phyloP scores from a whole-genome alignment of 1,140 invertebrate species.

The Pseudomyrmex dendroicus region DNA sequence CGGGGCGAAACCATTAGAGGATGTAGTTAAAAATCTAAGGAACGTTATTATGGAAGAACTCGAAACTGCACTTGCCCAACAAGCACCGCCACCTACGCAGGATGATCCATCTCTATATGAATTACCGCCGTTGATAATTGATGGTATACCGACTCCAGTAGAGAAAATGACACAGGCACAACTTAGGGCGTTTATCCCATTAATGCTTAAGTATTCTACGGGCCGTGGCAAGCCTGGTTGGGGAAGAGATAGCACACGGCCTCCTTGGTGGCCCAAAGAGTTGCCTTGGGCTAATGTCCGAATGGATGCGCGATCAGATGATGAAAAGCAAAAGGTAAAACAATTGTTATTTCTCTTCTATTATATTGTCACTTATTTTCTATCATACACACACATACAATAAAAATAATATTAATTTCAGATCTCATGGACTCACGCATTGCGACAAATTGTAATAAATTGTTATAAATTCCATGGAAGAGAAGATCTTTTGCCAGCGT shows the following conservation, averaged over 20 bases:
- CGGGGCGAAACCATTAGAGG: constrained; percentile 98
- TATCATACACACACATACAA: too few species aligned
- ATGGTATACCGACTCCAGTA: constrained; percentile 98
- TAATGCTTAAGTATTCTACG: constrained; percentile 99
- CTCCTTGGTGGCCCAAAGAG: constrained; percentile 99
- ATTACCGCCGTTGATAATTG: constrained; percentile 97
- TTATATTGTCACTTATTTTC: too few species aligned
- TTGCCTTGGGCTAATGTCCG: constrained; percentile 98
- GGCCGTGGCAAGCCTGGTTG: constrained; percentile 98
- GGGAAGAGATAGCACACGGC: constrained; percentile 97
- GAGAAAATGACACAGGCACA: constrained; percentile 99
- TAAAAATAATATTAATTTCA: constrained; percentile 81
- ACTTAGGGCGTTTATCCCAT: constrained; percentile 97
- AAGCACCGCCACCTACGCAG: constrained; percentile 95
- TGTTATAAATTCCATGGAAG: constrained; percentile 99
- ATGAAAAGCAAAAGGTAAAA: constrained; percentile 97
- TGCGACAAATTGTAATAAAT: constrained; percentile 98
- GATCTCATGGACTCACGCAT: constrained; percentile 99
- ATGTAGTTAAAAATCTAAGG: constrained; percentile 96
- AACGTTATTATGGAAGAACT: constrained; percentile 97
- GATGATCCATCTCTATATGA: constrained; percentile 97
- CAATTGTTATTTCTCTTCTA: too few species aligned
- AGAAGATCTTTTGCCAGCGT: constrained; percentile 97
- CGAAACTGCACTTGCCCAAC: constrained; percentile 95
- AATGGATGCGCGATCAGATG: constrained; percentile 97